Evolutionary conservation across 1,140 invertebrate genomes (phyloP), one percentile per base, ranked within the genome.

Genomic region (Vanessa tameamea): DNA sequence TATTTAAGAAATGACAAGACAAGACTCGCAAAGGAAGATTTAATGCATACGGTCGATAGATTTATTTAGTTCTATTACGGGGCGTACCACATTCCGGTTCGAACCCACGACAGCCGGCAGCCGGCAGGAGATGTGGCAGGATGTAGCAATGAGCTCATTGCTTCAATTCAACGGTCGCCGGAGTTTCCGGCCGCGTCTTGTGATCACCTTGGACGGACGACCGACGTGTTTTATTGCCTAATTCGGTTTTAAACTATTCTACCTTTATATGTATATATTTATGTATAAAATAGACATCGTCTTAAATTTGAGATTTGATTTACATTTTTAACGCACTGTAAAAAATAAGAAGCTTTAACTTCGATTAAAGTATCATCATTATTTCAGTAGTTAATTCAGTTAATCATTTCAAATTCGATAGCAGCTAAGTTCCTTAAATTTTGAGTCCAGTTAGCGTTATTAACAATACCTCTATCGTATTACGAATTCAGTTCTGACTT

Each of bases 141-240:
- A 75, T 72, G 73, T 69, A 71, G 67, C 77, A 76, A 78, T 78
- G 73, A 78, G 64, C 70, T 76, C 77, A 78, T 78, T 78, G 73
- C 74, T 70, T 31, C 74, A 75, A 78, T 78, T 70, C 73, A 59
- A 64, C 75, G 67, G 47, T 65, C 68, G 68, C 68, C 69, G 69
- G 59, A 15, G 59, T 66, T 64, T 72, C 77, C 70, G 73, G 73
- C 67, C 70, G 57, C 69, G 67, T 75, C 69, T 63, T 65, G 31
- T 37, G 72, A 11, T 75, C 73, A 75, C 73, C 73, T 75, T 75
- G 73, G 72, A 69, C 57, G 43, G 37, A 61, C 48, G 13, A 51
- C 2, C 26, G 57, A 37, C 26, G 15, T 15, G 57, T 69, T 69
- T 69, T 57, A 69, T 69, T 23, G 66, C 66, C 53, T 69, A 69